A percentile compares a stretch with the other conserved stretches of the same genome.
Evolutionary conservation across 2,888 invertebrate genomes (phyloP).

Genomic region (Acronicta leporina): DNA sequence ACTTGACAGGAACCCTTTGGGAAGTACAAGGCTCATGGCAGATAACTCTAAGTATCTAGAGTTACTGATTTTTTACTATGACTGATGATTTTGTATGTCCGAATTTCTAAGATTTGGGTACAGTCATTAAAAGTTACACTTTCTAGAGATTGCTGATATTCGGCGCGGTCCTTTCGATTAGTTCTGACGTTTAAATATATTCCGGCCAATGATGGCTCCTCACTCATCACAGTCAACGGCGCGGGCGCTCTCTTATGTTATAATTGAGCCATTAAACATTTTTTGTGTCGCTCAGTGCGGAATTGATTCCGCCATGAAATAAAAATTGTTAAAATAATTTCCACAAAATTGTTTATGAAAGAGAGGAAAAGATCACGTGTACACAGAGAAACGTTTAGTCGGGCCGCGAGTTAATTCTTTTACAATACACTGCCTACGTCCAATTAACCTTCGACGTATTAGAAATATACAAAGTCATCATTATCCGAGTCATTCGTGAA

Average conservation of each 20-base stretch:
- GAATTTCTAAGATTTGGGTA: conserved; percentile 5
- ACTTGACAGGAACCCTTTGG: too few relatives aligned
- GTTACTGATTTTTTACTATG: too few relatives aligned
- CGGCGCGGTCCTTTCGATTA: conserved; percentile 24
- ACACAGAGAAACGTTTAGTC: conserved; percentile 53
- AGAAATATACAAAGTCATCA: conserved; percentile 83
- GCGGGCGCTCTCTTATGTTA: conserved; percentile 27
- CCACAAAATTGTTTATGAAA: conserved; percentile 59
- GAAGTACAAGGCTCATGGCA: too few relatives aligned
- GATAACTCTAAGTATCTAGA: too few relatives aligned
- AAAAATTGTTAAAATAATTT: conserved; percentile 50
- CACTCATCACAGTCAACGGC: conserved; percentile 5
- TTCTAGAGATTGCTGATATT: conserved; percentile 11
- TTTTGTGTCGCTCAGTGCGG: conserved; percentile 36
- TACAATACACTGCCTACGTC: conserved; percentile 83
- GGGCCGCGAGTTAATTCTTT: conserved; percentile 76
- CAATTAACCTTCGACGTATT: conserved; percentile 86
- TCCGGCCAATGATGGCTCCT: conserved; percentile 7
- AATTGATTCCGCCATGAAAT: conserved; percentile 54
- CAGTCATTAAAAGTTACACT: conserved; percentile 6
- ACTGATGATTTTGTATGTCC: neutral
- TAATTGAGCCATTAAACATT: conserved; percentile 51
- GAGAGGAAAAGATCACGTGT: conserved; percentile 46
- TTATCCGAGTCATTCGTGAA: conserved; percentile 74
- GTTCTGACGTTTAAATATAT: conserved; percentile 22